Base-by-base conservation (phyloP, 2,888 invertebrate genomes). In the Eustalomyia histrio region DNA sequence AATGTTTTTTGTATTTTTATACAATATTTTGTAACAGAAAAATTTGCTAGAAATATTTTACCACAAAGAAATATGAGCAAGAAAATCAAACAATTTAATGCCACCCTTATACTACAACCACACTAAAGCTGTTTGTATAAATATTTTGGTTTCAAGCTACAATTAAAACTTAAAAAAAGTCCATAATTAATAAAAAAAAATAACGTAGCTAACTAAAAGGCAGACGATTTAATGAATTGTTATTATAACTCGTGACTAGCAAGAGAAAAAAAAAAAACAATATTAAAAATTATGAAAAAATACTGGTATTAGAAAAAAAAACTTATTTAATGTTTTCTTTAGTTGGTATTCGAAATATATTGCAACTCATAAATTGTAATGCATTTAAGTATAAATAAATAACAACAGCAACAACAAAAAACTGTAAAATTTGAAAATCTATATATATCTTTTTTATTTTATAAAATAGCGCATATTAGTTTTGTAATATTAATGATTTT, bases 191-290 rank as follows among this genome's bases (percentile, higher is more conserved):
- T 65, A 81, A 81, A 29, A 76, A 80, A 72, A 55, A 76, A 50
- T 63, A 76, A 47, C 47, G 61, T 57, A 64, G 65, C 65, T 74
- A 65, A 74, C 76, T 76, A 74, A 74, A 78, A 81, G 57, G 80
- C 74, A 81, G 80, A 76, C 74, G 80, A 61, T 81, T 78, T 74
- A 81, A 81, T 81, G 74, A 78, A 78, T 81, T 74, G 69, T 60
- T 67, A 74, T 74, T 76, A 52, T 65, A 81, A 78, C 73, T 81
- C 76, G 80, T 81, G 80, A 81, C 80, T 76, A 72, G 35, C 18
- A 78, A 60, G 47, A 73, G n/a, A n/a, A n/a, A n/a, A 68, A 63
- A 63, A n/a, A 63, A 47, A 12, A 39, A 43, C n/a, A 7, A 9
- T 4, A 57, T n/a, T 5, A 6, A 29, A 63, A 35, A 5, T 24